Conservation (phyloP, 2,113 vertebrate genomes). For the Carassius auratus region DNA sequence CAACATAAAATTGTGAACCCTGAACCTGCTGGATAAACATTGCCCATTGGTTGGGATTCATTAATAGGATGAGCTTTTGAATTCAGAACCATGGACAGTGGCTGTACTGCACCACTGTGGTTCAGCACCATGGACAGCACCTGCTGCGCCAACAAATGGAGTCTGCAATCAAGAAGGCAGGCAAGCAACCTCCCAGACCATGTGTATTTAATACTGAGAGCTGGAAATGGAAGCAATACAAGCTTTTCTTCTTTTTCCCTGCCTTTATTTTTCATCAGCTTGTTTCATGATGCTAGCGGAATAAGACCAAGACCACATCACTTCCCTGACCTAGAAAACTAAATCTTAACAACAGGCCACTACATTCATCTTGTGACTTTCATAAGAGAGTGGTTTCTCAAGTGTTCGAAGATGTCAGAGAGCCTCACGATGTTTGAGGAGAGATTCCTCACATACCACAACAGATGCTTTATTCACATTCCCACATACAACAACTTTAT, state of each 20-base stretch:
- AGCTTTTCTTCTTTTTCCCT: background rate
- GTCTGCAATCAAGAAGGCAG: constrained; percentile 1
- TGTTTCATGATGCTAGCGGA: background rate
- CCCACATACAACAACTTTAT: constrained; percentile 20
- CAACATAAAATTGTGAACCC: background rate
- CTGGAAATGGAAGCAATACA: background rate
- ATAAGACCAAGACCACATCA: constrained; percentile 10
- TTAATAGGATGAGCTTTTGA: background rate
- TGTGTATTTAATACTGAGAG: background rate
- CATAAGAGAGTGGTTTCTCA: constrained; percentile 13
- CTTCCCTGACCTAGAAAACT: constrained; percentile 20
- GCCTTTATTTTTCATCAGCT: constrained; percentile 16
- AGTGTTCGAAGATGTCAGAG: constrained; percentile 1
- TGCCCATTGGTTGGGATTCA: background rate
- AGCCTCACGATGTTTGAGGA: background rate
- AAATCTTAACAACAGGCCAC: background rate
- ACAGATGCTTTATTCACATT: constrained; percentile 17
- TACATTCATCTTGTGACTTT: constrained; percentile 18
- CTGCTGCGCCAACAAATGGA: background rate
- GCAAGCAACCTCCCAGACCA: background rate
- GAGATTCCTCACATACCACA: constrained; percentile 14
- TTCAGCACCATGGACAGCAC: constrained; percentile 42
- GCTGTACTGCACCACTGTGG: background rate
- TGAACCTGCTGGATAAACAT: background rate
- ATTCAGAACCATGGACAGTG: constrained; percentile 22